Conservation (phyloP, 1,140 invertebrate species). For the Dendroctonus ponderosae region DNA sequence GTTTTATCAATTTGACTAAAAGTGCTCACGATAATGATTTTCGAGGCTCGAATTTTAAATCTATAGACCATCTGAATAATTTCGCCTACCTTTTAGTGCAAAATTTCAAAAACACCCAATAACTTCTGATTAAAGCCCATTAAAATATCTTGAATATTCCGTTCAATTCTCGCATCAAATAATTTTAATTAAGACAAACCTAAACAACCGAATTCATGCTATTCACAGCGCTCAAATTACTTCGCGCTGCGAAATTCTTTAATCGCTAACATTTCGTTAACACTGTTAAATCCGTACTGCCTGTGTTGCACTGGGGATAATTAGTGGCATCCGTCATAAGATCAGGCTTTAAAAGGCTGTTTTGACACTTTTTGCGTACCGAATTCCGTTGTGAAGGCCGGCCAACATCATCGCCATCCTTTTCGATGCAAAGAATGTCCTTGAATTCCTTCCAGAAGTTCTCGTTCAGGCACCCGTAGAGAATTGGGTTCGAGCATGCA, state of each 20-base stretch:
- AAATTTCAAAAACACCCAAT: too few species aligned
- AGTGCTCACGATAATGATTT: too few species aligned
- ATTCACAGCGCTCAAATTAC: slow-evolving; percentile 5
- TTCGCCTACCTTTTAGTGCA: too few species aligned
- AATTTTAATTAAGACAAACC: too few species aligned
- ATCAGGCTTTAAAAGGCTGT: slow-evolving; percentile 39
- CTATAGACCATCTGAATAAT: too few species aligned
- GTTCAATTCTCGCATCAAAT: too few species aligned
- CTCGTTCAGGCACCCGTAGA: slow-evolving; percentile 98
- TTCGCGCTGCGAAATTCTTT: slow-evolving; percentile 41
- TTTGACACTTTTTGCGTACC: slow-evolving; percentile 35
- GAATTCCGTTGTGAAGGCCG: slow-evolving; percentile 33
- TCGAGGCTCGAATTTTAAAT: too few species aligned
- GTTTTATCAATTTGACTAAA: too few species aligned
- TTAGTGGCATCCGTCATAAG: slow-evolving; percentile 44
- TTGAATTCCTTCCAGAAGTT: slow-evolving; percentile 97
- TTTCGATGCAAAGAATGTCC: slow-evolving; percentile 70
- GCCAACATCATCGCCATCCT: slow-evolving; percentile 13
- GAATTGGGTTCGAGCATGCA: slow-evolving; percentile 83
- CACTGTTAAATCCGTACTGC: slow-evolving; percentile 57
- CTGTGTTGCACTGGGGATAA: slow-evolving; percentile 46
- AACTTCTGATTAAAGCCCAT: too few species aligned
- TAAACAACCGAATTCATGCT: slow-evolving; percentile 10
- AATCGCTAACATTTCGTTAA: slow-evolving; percentile 62
- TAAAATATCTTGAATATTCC: too few species aligned